phyloP scores from a whole-genome alignment of 2,888 invertebrate genomes.

The Tenthredo scrophulariae region DNA sequence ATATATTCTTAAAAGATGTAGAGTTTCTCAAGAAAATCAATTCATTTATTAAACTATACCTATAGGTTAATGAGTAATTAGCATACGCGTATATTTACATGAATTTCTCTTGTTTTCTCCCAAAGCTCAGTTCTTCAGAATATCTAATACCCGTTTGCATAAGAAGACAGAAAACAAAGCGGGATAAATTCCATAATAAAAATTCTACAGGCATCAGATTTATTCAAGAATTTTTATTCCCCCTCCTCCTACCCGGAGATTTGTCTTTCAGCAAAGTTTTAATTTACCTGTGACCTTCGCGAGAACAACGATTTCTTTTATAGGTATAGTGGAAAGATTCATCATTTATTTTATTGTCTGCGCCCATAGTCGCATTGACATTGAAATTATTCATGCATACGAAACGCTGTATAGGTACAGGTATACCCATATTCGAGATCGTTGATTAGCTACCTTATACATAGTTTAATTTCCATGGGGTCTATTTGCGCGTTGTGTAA shows the following conservation, averaged over 20 bases:
- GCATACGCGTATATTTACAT: not conserved
- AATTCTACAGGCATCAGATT: not conserved
- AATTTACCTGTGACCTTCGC: not conserved
- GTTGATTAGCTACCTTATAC: constrained; percentile 24
- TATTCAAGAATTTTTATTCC: not conserved
- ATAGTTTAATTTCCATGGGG: not conserved
- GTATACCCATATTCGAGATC: not conserved
- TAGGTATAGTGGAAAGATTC: not conserved
- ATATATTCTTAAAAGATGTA: not conserved
- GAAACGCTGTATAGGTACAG: not conserved
- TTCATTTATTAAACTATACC: not conserved
- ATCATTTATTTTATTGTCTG: not conserved
- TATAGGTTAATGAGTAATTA: not conserved
- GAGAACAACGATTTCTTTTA: not conserved
- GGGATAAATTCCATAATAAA: not conserved
- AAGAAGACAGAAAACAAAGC: not conserved
- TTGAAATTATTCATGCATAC: constrained; percentile 27
- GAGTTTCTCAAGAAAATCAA: not conserved
- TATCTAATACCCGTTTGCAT: not conserved
- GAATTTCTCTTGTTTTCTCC: not conserved
- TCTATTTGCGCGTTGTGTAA: constrained; percentile 29
- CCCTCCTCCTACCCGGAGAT: not conserved
- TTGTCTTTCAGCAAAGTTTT: not conserved
- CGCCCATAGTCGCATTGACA: not conserved
- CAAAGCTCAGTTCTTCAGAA: not conserved